Conservation (phyloP, 2,888 invertebrate genomes). For the Sphaeridia pumilis region DNA sequence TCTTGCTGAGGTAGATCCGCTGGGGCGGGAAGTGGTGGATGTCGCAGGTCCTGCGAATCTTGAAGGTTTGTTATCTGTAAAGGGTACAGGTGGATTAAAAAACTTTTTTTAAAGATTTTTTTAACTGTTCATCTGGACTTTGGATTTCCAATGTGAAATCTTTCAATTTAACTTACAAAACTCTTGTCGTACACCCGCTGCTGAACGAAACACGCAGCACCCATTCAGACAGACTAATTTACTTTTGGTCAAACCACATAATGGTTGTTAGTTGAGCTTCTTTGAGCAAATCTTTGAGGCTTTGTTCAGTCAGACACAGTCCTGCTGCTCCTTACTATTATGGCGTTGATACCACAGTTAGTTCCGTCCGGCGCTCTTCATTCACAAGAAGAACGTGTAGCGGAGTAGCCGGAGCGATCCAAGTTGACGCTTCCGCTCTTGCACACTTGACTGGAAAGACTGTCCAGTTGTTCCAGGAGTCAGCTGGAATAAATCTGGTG, state of each 20-base stretch:
- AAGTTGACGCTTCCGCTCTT: too few relatives aligned
- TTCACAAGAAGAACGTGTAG: too few relatives aligned
- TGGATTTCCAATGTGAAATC: not conserved
- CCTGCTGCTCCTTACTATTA: too few relatives aligned
- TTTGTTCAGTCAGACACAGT: not conserved
- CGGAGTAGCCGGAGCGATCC: too few relatives aligned
- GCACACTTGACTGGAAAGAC: too few relatives aligned
- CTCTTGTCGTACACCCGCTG: constrained; percentile 14
- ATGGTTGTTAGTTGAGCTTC: not conserved
- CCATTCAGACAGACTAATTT: not conserved
- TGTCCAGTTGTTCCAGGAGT: too few relatives aligned
- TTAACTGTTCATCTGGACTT: not conserved
- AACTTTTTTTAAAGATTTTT: not conserved
- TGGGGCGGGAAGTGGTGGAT: not conserved
- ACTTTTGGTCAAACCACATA: not conserved
- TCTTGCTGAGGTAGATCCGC: constrained; percentile 4
- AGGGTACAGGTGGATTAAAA: not conserved
- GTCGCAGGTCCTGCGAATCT: constrained; percentile 6
- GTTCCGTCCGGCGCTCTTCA: too few relatives aligned
- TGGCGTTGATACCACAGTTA: too few relatives aligned
- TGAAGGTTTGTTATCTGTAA: not conserved
- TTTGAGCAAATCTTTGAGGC: not conserved
- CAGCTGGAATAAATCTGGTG: too few relatives aligned
- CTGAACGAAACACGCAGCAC: not conserved
- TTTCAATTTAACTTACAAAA: constrained; percentile 7